Evolutionary conservation across 2,113 vertebrate species (phyloP), one percentile per base, ranked within the genome.

Genomic region (Bucco capensis): DNA sequence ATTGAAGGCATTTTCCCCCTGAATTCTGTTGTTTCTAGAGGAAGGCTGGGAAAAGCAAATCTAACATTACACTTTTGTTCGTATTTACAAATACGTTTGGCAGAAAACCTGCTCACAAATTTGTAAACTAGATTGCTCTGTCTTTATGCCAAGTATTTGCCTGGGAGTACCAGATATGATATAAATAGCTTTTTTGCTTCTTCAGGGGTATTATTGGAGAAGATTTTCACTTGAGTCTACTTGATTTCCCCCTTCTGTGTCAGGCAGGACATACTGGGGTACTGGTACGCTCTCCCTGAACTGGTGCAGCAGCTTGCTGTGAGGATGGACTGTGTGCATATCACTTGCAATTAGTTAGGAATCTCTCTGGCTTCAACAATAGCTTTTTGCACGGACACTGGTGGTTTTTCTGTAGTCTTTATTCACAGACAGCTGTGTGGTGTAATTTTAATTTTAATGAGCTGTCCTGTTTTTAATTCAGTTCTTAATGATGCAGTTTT

Each of bases 51-150:
- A 49, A 25, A 33, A 31, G n/a, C 51, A 46, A 9, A 6, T 46
- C 27, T 38, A 1, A 19, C 22, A 49, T 58, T 37, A 27, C 44
- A 6, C 31, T 71, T 40, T 19, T 12, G 11, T 31, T 60, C 1
- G 0, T 50, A 16, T 58, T 67, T 40, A 3, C 12, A 58, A 12
- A 38, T 42, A 11, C 0, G 3, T 50, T 27, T 12, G 21, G 47
- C 33, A 58, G 62, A 35, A 70, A 62, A 62, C 42, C 37, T 8
- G 28, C 28, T 44, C 42, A 33, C 0, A 2, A 1, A 25, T 66
- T 17, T 51, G 31, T 47, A 25, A 60, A 2, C 27, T 12, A 5
- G 14, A 17, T 76, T 16, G 25, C 49, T 69, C 16, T 56, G 65
- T 51, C 16, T 47, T n/a, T 21, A 21, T 27, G n/a, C 16, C 12